Evolutionary conservation across 2,888 invertebrate species (phyloP), one percentile per base, ranked within the genome.

Genomic region (Melolontha melolontha): DNA sequence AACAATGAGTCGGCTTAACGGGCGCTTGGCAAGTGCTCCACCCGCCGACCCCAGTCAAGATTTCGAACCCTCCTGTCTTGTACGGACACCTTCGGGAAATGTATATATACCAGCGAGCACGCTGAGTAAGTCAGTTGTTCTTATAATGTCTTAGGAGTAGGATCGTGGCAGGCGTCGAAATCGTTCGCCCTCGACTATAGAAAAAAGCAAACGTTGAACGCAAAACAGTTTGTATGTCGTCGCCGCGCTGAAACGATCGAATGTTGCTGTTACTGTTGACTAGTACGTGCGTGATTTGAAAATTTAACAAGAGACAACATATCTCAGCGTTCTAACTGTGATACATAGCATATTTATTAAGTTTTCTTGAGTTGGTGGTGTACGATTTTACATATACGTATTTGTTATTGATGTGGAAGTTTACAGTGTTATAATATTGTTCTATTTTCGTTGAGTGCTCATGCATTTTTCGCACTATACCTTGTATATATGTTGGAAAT

Each of bases 31-130:
- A 82, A 91, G 91, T 82, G 92, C 93, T 85, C 92, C 92, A 76
- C 90, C 90, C 77, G 90, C 90, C 82, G 85, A 87, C 81, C 86
- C 90, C 64, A 76, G 77, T 71, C 82, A 82, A 76, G 95, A 95
- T 84, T 93, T 94, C 84, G 95, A 95, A 85, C 94, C 95, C 77
- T 93, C 94, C 82, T 95, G 95, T 84, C 90, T 95, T 80, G 94
- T 95, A 79, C 89, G 95, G 84, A 95, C 95, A 75, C 94, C 95
- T 76, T 95, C 95, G 76, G 95, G 95, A 83, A 95, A 95, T 87
- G 93, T 95, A 83, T 95, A 95, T 87, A 95, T 95, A 89, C 95
- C 95, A 84, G 92, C 93, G 87, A 91, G 91, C 86, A 87, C 87
- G 80, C 81, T 86, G 82, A 87, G 87, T 87, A 82, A 87, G 86